phyloP scores from a whole-genome alignment of 2,113 vertebrate genomes.

The Tachuris rubrigastra region DNA sequence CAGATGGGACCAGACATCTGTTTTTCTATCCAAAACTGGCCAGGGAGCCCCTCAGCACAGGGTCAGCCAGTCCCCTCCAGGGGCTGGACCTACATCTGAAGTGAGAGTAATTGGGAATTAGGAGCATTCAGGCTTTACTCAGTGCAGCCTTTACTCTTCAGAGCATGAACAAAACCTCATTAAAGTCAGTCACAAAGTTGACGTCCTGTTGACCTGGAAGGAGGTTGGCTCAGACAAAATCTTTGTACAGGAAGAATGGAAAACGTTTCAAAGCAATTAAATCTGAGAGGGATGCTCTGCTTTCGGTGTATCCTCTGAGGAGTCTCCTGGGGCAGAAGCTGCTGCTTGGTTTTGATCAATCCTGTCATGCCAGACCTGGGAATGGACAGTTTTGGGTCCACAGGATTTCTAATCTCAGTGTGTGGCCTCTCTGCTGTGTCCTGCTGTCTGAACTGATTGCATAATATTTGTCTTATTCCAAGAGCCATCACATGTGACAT shows the following conservation, averaged over 20 bases:
- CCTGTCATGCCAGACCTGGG: neutral
- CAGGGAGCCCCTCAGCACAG: neutral
- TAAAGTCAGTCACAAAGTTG: neutral
- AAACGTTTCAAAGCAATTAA: neutral
- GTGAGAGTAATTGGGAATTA: neutral
- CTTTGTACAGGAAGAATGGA: neutral
- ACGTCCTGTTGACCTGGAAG: neutral
- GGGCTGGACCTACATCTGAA: neutral
- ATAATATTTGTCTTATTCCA: neutral
- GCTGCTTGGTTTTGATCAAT: neutral
- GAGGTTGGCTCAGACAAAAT: neutral
- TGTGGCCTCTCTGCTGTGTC: neutral
- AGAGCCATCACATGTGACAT: neutral
- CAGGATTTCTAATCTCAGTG: neutral
- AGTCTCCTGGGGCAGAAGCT: neutral
- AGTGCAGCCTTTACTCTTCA: neutral
- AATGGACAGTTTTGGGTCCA: neutral
- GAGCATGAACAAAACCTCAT: conserved; percentile 3
- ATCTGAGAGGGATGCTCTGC: neutral
- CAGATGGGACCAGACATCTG: neutral
- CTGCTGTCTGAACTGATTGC: neutral
- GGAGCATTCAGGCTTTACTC: neutral
- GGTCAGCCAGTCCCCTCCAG: neutral
- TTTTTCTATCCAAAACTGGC: neutral
- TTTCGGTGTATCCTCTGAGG: neutral